phyloP scores from a whole-genome alignment of 2,113 vertebrate genomes.

The Candoia aspera region DNA sequence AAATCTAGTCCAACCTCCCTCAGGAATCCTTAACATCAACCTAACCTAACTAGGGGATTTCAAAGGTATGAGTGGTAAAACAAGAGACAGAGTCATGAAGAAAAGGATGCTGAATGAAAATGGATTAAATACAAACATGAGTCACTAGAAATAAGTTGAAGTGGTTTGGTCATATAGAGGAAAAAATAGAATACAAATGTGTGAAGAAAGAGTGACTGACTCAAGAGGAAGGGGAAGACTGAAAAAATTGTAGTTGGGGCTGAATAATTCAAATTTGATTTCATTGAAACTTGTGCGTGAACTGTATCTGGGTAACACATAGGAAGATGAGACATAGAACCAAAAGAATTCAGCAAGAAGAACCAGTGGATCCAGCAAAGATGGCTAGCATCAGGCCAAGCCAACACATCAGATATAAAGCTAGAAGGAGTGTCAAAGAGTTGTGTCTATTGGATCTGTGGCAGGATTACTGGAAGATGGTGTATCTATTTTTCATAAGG shows the following conservation, averaged over 20 bases:
- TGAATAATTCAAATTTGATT: background rate
- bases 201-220: background rate
- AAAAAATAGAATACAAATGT: background rate
- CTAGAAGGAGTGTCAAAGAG: background rate
- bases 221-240: background rate
- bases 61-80: background rate
- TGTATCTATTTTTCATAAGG: background rate
- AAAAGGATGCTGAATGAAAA: background rate
- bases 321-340: no score
- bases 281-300: background rate
- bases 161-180: background rate
- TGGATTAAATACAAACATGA: background rate
- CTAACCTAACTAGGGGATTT: background rate
- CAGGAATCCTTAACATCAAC: background rate
- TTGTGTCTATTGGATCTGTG: background rate
- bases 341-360: no score
- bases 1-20: background rate
- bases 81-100: background rate
- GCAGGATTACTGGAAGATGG: background rate
- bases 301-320: background rate
- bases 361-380: background rate
- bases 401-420: background rate
- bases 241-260: no score
- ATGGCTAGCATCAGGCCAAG: background rate
- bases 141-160: background rate